A percentile compares a stretch with the other conserved stretches of the same genome.
Evolutionary conservation across 2,113 vertebrate species (phyloP).

Genomic region (Bathybates hornii): DNA sequence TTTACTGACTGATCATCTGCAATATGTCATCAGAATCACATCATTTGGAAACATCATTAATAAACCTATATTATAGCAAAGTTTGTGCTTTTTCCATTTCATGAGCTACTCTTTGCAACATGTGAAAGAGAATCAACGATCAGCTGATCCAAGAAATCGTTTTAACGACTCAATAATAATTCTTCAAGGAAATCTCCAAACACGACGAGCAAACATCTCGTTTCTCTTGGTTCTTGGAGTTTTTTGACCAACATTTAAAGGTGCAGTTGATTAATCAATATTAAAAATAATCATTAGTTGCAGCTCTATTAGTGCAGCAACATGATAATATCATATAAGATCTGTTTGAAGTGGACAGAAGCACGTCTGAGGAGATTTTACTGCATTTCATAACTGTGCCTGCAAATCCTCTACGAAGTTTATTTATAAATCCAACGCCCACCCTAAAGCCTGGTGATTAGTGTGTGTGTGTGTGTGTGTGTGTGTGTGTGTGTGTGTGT

Average conservation of each 20-base stretch:
- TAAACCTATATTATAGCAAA: accelerated
- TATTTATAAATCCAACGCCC: not conserved
- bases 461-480: not conserved
- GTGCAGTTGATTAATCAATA: not conserved
- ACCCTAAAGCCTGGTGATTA: not conserved
- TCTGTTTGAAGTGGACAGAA: not conserved
- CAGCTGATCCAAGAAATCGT: accelerated
- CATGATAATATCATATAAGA: accelerated
- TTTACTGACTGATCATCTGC: not conserved
- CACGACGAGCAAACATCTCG: not conserved
- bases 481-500: not conserved
- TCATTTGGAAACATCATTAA: not conserved
- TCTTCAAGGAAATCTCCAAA: not conserved
- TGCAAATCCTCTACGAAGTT: not conserved
- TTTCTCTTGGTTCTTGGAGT: not conserved
- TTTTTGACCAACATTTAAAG: not conserved
- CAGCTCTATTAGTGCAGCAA: not conserved
- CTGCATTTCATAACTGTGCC: not conserved
- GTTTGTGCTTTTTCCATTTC: accelerated
- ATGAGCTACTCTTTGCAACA: not conserved
- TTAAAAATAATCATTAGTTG: not conserved
- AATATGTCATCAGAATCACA: not conserved
- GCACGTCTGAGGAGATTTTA: not conserved
- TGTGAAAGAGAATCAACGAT: not conserved
- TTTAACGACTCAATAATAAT: not conserved